A percentile compares a stretch with the other conserved stretches of the same genome.
Conservation (phyloP, 2,113 vertebrate genomes). For the Salvelinus alpinus region DNA sequence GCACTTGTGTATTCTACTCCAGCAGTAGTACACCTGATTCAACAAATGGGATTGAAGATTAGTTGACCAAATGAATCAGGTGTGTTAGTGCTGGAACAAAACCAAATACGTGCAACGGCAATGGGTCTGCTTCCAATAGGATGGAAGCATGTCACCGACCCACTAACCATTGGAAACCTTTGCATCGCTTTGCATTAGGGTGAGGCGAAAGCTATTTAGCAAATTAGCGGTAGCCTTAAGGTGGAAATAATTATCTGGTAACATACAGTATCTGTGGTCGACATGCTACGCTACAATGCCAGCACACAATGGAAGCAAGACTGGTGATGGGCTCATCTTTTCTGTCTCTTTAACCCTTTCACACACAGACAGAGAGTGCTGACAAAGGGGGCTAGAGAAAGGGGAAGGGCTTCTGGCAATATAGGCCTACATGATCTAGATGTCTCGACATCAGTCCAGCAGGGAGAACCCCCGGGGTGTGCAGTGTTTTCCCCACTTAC, state of each 20-base stretch:
- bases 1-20: too few relatives aligned
- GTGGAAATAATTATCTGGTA: constrained; percentile 23
- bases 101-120: too few relatives aligned
- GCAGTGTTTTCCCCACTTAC: too few relatives aligned
- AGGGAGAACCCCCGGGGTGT: too few relatives aligned
- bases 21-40: too few relatives aligned
- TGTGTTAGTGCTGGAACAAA: too few relatives aligned
- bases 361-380: constrained; percentile 44
- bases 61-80: too few relatives aligned
- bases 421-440: background rate
- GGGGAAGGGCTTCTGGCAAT: constrained; percentile 16
- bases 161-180: constrained; percentile 19
- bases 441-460: too few relatives aligned
- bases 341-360: constrained; percentile 69
- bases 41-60: too few relatives aligned
- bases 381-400: constrained; percentile 52
- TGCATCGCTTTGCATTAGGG: constrained; percentile 40
- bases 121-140: too few relatives aligned
- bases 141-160: background rate
- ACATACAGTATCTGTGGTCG: background rate
- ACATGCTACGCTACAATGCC: constrained; percentile 41
- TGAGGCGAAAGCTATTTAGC: constrained; percentile 20
- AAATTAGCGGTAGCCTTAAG: constrained; percentile 38
- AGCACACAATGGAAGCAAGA: constrained; percentile 62
- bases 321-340: constrained; percentile 48